Evolutionary conservation across 2,113 vertebrate genomes (phyloP).

Genomic region (Mormyrus iriodes): DNA sequence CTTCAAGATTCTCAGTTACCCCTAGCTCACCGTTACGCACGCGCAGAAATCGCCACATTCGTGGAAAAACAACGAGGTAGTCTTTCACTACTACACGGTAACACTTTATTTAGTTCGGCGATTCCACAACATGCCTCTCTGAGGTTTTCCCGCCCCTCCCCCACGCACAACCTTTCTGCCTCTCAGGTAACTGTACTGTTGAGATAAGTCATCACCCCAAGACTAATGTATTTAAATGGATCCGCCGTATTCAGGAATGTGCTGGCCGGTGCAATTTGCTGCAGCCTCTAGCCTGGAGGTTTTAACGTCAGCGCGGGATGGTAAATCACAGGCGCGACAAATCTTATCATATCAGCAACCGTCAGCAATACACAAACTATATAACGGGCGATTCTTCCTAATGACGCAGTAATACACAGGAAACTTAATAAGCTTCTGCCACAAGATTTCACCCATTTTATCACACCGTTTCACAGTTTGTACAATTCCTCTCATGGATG

Average conservation of each 20-base stretch:
- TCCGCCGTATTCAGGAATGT: constrained; percentile 51
- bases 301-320: constrained; percentile 37
- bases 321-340: constrained; percentile 50
- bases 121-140: neutral
- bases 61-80: neutral
- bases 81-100: neutral
- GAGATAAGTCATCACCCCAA: constrained; percentile 56
- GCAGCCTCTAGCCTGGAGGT: neutral
- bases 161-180: neutral
- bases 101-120: neutral
- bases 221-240: constrained; percentile 57
- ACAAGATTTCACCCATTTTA: neutral
- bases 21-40: neutral
- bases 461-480: neutral
- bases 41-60: neutral
- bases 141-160: neutral
- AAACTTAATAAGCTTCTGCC: constrained; percentile 11
- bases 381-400: constrained; percentile 38
- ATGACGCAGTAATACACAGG: constrained; percentile 36
- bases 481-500: neutral
- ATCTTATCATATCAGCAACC: constrained; percentile 51
- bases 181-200: constrained; percentile 53
- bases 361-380: constrained; percentile 31
- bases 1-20: neutral
- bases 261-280: constrained; percentile 53